Conservation (phyloP, 2,113 vertebrate genomes). For the Tyto alba region DNA sequence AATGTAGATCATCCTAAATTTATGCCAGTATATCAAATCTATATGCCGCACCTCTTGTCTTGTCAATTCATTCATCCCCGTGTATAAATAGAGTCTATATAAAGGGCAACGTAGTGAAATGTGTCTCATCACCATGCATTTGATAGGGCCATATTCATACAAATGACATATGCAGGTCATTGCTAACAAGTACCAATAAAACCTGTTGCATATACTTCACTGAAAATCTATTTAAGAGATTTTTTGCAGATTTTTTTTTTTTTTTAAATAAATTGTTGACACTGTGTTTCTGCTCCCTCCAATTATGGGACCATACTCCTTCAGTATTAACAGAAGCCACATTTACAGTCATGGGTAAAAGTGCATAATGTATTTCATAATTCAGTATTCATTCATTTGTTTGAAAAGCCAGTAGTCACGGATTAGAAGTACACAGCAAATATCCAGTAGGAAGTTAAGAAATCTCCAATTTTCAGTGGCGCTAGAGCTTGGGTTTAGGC, state of each 20-base stretch:
- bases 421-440: not conserved
- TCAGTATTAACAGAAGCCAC: not conserved
- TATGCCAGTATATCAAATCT: constrained; percentile 63
- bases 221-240: not conserved
- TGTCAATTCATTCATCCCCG: constrained; percentile 51
- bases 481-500: not conserved
- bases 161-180: constrained; percentile 57
- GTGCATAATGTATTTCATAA: not conserved
- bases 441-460: not conserved
- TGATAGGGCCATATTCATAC: not conserved
- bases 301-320: not conserved
- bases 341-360: not conserved
- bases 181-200: constrained; percentile 52
- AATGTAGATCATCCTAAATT: constrained; percentile 67
- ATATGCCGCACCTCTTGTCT: constrained; percentile 60
- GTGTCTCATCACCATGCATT: constrained; percentile 15
- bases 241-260: not conserved
- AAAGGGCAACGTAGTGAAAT: constrained; percentile 37
- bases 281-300: not conserved
- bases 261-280: not conserved
- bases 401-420: not conserved
- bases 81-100: constrained; percentile 54
- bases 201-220: constrained; percentile 20
- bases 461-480: not conserved
- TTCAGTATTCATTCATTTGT: not conserved